Evolutionary conservation across 2,888 invertebrate species (phyloP).

Genomic region (Busseola fusca): DNA sequence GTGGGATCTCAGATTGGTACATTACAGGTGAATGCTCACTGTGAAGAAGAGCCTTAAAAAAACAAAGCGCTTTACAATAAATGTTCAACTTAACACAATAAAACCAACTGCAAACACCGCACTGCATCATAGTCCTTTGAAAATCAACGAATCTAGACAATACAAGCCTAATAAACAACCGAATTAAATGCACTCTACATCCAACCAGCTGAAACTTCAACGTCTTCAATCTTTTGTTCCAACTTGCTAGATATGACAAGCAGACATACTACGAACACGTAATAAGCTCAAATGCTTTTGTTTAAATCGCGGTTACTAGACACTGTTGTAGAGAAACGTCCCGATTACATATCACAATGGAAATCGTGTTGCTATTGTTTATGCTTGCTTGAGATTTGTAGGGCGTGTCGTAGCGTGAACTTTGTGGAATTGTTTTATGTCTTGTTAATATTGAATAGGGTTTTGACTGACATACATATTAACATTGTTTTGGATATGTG

Average conservation of each 20-base stretch:
- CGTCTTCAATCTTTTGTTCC: slow-evolving; percentile 60
- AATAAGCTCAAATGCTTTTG: slow-evolving; percentile 75
- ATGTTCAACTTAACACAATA: slow-evolving; percentile 1
- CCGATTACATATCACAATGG: slow-evolving; percentile 58
- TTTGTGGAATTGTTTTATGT: slow-evolving; percentile 34
- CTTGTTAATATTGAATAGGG: slow-evolving; percentile 39
- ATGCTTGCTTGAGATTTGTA: slow-evolving; percentile 46
- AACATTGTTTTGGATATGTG: slow-evolving; percentile 4
- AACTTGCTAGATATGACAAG: slow-evolving; percentile 59
- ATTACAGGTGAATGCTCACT: background rate
- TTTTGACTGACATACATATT: slow-evolving; percentile 27
- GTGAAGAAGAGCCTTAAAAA: background rate
- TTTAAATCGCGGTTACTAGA: slow-evolving; percentile 68
- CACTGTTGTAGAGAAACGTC: slow-evolving; percentile 50
- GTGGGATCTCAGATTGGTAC: background rate
- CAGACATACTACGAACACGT: slow-evolving; percentile 63
- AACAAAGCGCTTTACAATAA: background rate
- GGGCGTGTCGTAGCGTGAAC: slow-evolving; percentile 35
- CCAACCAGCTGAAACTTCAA: slow-evolving; percentile 47
- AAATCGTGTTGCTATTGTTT: slow-evolving; percentile 60
- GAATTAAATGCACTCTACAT: slow-evolving; percentile 48
- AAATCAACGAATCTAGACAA: slow-evolving; percentile 43
- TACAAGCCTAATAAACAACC: slow-evolving; percentile 34
- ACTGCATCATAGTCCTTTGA: slow-evolving; percentile 18
- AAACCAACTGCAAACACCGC: background rate